These are phyloP conservation scores for Heteractis magnifica DNA, from an alignment of 92 coral and sea anemone species.

Conservation along the genomic window DNA sequence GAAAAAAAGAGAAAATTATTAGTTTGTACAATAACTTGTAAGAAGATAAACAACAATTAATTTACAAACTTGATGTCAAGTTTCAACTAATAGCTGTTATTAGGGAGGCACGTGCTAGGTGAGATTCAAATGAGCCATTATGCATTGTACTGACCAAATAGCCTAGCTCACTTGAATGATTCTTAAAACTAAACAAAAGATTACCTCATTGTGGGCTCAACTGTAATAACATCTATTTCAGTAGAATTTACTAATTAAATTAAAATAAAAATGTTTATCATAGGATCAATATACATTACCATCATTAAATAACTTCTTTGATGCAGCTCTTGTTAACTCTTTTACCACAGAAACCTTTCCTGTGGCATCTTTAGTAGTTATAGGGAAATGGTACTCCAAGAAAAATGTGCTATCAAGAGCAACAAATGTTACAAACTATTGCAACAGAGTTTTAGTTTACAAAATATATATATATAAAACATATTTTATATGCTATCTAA, in stretches of 20 bases:
- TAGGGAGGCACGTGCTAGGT: too few species aligned
- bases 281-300: slow-evolving; percentile 29
- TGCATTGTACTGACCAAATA: too few species aligned
- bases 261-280: neutral
- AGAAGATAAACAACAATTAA: too few species aligned
- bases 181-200: too few species aligned
- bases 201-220: neutral
- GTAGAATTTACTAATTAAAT: neutral
- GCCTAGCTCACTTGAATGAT: too few species aligned
- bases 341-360: slow-evolving; percentile 64
- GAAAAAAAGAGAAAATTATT: slow-evolving; percentile 6
- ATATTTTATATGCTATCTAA: too few species aligned
- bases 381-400: slow-evolving; percentile 90
- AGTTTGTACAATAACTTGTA: too few species aligned
- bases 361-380: slow-evolving; percentile 48
- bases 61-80: too few species aligned
- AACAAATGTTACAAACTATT: neutral
- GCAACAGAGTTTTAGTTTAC: neutral
- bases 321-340: slow-evolving; percentile 92
- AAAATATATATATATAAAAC: too few species aligned
- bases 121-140: too few species aligned
- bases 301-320: slow-evolving; percentile 65
- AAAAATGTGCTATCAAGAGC: slow-evolving; percentile 70
- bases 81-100: too few species aligned
- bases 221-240: too few species aligned